Evolutionary conservation across 2,113 vertebrate genomes (phyloP).

Genomic region (Oncorhynchus mykiss): DNA sequence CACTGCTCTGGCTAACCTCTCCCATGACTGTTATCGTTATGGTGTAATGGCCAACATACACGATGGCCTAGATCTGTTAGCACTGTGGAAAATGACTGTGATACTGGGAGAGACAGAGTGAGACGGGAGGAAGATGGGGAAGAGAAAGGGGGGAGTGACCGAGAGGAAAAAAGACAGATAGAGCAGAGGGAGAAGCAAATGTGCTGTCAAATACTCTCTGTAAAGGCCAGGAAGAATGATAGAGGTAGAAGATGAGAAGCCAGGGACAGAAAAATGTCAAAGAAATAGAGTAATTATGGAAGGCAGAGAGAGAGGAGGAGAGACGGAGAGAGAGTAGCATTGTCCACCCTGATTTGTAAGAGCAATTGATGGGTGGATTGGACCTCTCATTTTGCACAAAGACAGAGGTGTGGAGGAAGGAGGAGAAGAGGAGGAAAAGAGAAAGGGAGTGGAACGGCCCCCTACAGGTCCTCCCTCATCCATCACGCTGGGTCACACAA

Average conservation of each 20-base stretch:
- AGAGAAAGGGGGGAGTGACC: neutral
- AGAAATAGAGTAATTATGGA: neutral
- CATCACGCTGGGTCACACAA: slow-evolving; percentile 19
- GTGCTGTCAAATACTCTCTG: neutral
- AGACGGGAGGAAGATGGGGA: neutral
- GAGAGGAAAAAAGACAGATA: neutral
- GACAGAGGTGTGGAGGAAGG: neutral
- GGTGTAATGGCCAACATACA: neutral
- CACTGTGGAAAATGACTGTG: neutral
- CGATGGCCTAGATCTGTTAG: neutral
- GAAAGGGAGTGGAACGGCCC: neutral
- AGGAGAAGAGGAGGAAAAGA: neutral
- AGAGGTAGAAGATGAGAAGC: neutral
- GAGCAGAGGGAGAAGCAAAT: neutral
- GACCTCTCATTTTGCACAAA: neutral
- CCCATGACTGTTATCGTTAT: neutral
- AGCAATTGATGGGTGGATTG: neutral
- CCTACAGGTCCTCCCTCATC: neutral
- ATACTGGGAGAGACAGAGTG: neutral
- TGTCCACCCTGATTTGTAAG: neutral
- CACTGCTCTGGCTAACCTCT: neutral
- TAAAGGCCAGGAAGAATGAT: neutral
- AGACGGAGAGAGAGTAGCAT: neutral
- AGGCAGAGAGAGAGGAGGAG: neutral
- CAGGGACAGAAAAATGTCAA: neutral